Conservation (phyloP, 2,797 vertebrate species). For the Chelidonichthys spinosus region DNA sequence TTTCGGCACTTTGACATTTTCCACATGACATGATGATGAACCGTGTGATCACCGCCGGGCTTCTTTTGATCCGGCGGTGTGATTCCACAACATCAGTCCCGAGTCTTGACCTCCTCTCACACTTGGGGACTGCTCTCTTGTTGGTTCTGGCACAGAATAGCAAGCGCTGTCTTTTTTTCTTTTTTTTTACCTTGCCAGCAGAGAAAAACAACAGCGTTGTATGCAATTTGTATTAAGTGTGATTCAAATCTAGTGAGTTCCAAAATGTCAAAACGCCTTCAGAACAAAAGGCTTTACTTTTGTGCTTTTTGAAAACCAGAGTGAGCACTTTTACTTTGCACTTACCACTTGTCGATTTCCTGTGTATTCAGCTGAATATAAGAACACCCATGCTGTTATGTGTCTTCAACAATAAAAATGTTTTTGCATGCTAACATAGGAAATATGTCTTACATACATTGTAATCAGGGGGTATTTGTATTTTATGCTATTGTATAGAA, state of each 20-base stretch:
- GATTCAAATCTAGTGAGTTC: slow-evolving; percentile 38
- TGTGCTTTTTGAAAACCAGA: slow-evolving; percentile 30
- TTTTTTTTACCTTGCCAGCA: neutral
- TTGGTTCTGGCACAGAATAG: slow-evolving; percentile 20
- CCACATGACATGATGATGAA: neutral
- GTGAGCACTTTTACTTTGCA: slow-evolving; percentile 38
- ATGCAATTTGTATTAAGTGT: slow-evolving; percentile 16
- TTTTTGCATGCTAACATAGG: slow-evolving; percentile 1
- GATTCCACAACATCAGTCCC: slow-evolving; percentile 1
- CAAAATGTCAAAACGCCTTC: slow-evolving; percentile 24
- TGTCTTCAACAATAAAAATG: neutral
- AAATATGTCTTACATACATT: slow-evolving; percentile 8
- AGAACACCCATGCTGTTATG: slow-evolving; percentile 1
- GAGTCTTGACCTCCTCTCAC: slow-evolving; percentile 6
- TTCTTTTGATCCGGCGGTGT: slow-evolving; percentile 11
- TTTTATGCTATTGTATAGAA: neutral
- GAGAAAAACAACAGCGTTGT: slow-evolving; percentile 19
- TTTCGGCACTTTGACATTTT: neutral
- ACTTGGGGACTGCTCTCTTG: neutral
- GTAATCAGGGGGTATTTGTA: too few species aligned
- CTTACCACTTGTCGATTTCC: slow-evolving; percentile 18
- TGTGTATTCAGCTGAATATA: slow-evolving; percentile 6
- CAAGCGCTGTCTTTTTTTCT: slow-evolving; percentile 4
- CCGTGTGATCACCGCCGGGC: neutral
- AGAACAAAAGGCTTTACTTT: slow-evolving; percentile 25